phyloP scores from a whole-genome alignment of 1,140 invertebrate genomes.

The Euura lappo region DNA sequence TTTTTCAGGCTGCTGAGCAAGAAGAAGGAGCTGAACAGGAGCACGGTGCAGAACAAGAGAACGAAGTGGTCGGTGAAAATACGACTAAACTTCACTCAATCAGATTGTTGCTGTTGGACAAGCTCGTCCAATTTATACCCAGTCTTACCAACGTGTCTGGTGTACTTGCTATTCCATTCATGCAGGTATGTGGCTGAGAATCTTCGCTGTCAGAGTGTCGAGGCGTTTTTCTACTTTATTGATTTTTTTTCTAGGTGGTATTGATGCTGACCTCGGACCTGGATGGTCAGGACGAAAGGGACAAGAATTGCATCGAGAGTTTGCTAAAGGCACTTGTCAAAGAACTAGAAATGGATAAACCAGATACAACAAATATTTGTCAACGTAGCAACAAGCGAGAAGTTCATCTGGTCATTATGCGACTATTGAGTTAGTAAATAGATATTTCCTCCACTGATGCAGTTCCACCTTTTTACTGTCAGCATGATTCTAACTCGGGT shows the following conservation, averaged over 20 bases:
- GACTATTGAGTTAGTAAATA: constrained; percentile 71
- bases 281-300: constrained; percentile 82
- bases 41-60: constrained; percentile 44
- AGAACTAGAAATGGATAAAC: constrained; percentile 78
- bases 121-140: constrained; percentile 69
- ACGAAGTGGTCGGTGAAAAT: constrained; percentile 47
- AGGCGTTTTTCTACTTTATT: constrained; percentile 1
- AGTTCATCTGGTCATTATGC: constrained; percentile 88
- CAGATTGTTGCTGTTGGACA: constrained; percentile 64
- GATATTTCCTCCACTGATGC: no score
- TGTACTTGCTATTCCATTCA: constrained; percentile 85
- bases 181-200: constrained; percentile 70
- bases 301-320: constrained; percentile 76
- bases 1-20: constrained; percentile 46
- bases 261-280: constrained; percentile 91
- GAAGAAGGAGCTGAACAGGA: constrained; percentile 45
- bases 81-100: constrained; percentile 60
- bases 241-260: constrained; percentile 69
- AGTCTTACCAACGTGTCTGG: constrained; percentile 72
- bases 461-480: no score
- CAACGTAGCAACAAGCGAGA: constrained; percentile 72
- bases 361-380: constrained; percentile 63
- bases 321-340: constrained; percentile 77
- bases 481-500: constrained; percentile 3
- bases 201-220: neutral